Conservation (phyloP, 92 coral and sea anemone species). For the Umimayanthus chanpuru region DNA sequence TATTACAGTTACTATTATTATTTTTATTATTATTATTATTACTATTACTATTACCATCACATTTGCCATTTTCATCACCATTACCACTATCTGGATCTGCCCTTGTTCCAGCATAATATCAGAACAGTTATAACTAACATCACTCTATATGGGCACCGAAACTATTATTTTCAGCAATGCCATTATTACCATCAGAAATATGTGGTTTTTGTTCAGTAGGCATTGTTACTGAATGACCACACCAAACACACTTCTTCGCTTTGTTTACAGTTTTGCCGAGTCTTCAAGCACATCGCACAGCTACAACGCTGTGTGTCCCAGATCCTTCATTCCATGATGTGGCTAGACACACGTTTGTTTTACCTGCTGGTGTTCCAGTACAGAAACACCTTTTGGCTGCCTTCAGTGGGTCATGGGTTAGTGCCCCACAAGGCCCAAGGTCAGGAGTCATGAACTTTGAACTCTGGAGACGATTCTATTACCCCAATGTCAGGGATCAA, state of each 20-base stretch:
- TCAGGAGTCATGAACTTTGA: constrained; percentile 91
- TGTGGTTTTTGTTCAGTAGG: neutral
- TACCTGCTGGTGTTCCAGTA: constrained; percentile 87
- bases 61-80: too few species aligned
- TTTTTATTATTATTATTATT: too few species aligned
- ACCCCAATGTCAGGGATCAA: constrained; percentile 96
- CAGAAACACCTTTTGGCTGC: constrained; percentile 91
- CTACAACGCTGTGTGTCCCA: constrained; percentile 93
- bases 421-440: constrained; percentile 66
- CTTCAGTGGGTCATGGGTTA: constrained; percentile 88
- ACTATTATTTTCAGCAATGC: neutral
- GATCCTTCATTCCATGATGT: constrained; percentile 93
- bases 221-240: neutral
- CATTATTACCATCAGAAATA: neutral
- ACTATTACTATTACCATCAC: too few species aligned
- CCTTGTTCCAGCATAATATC: neutral
- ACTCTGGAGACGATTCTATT: constrained; percentile 94
- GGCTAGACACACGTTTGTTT: constrained; percentile 77
- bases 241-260: neutral
- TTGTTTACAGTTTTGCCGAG: constrained; percentile 60
- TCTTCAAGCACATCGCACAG: constrained; percentile 84
- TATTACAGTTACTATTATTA: too few species aligned
- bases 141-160: too few species aligned
- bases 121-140: neutral
- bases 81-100: too few species aligned